phyloP scores from a whole-genome alignment of 2,888 invertebrate genomes.

The Drosophila mettleri region DNA sequence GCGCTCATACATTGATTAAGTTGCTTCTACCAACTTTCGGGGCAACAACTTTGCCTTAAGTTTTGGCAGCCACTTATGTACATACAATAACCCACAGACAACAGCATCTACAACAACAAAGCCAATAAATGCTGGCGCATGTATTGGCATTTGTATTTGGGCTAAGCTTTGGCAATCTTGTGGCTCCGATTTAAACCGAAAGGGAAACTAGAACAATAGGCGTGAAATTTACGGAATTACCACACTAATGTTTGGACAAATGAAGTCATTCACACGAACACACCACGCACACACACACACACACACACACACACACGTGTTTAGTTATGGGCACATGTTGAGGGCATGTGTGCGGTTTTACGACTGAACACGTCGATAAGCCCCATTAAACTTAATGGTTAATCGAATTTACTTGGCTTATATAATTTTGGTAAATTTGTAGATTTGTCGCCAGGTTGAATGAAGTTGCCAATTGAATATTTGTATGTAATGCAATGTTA shows the following conservation, averaged over 20 bases:
- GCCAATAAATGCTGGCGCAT: slow-evolving; percentile 43
- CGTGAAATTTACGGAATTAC: slow-evolving; percentile 79
- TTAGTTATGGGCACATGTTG: slow-evolving; percentile 1
- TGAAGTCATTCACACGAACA: slow-evolving; percentile 59
- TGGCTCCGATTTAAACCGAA: slow-evolving; percentile 69
- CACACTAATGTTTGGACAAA: slow-evolving; percentile 72
- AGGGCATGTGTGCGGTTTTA: slow-evolving; percentile 42
- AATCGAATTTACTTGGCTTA: slow-evolving; percentile 45
- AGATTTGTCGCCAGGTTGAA: neutral
- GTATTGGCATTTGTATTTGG: slow-evolving; percentile 72
- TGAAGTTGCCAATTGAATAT: neutral
- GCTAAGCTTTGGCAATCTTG: slow-evolving; percentile 70
- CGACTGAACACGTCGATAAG: slow-evolving; percentile 45
- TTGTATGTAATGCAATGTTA: neutral
- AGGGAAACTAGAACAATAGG: slow-evolving; percentile 47
- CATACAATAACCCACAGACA: slow-evolving; percentile 54
- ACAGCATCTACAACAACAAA: slow-evolving; percentile 16
- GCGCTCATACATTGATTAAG: slow-evolving; percentile 76
- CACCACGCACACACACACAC: slow-evolving; percentile 25
- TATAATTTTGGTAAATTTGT: slow-evolving; percentile 27
- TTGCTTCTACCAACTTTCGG: slow-evolving; percentile 49
- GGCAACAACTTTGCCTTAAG: slow-evolving; percentile 59
- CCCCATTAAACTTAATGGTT: slow-evolving; percentile 65
- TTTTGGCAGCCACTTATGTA: slow-evolving; percentile 72
- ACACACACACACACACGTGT: slow-evolving; percentile 4